Base-by-base conservation (phyloP, 2,888 invertebrate genomes). In the Gymnocheta viridis region DNA sequence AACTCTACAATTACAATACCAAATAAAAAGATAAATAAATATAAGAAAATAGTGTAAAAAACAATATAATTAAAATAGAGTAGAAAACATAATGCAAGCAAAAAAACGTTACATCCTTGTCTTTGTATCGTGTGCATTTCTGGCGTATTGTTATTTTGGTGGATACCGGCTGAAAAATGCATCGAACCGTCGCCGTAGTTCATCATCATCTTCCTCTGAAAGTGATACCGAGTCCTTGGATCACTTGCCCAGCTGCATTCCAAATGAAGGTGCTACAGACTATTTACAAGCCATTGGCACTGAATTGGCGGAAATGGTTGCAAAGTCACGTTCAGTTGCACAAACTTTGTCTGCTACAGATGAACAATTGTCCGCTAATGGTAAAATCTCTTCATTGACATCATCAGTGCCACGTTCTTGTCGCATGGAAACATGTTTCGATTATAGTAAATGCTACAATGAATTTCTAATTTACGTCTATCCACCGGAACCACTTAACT, bases 381-480 rank as follows among this genome's bases (percentile, higher is more conserved):
- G 19, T 22, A 29, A 35, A 17, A 29, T 10, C 9, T 38, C 56
- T 19, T 41, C 35, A 17, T 60, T 49, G 22, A 19, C 69, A 22
- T 29, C n/a, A 22, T 35, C 66, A 64, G 56, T 62, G 2, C 67
- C 32, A 14, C 85, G 85, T 17, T 78, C 92, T 88, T 98, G 98
- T 92, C 94, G 96, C 80, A 98, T 98, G 98, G 97, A 97, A 91
- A 97, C 96, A 49, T 99, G 98, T 92, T 98, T 99, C 91, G 97
- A 99, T 93, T 97, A 96, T 90, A 94, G 95, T 27, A 95, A 95
- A 91, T 98, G 98, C 93, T 94, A 94, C 85, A 94, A 93, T 89
- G 95, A 95, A 88, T 98, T 98, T 89, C 96, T 96, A 91, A 97
- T 98, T 88, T 98, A 97, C 92, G 96, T 98, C 14, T 98, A 98